Conservation (phyloP, 2,113 vertebrate species). For the Oryzias celebensis region DNA sequence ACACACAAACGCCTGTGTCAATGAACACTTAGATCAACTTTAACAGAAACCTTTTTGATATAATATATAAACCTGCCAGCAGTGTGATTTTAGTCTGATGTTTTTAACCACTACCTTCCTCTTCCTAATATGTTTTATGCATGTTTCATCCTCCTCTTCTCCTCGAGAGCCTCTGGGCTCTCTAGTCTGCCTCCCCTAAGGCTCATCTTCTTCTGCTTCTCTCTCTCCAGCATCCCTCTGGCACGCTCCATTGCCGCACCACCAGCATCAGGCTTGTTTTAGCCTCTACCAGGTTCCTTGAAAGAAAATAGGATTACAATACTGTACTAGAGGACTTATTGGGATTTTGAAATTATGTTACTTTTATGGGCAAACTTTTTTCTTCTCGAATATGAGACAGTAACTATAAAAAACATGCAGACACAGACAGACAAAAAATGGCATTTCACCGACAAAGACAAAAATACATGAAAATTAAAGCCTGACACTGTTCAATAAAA, state of each 20-base stretch:
- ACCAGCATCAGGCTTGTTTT: conserved; percentile 17
- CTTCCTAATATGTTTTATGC: conserved; percentile 9
- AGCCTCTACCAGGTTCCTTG: conserved; percentile 11
- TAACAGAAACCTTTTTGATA: neutral
- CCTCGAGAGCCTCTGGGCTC: conserved; percentile 40
- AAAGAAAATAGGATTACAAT: conserved; percentile 16
- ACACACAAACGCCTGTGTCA: conserved; percentile 10
- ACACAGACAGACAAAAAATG: too few species aligned
- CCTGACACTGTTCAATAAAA: too few species aligned
- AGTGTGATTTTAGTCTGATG: conserved; percentile 46
- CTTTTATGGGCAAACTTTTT: too few species aligned
- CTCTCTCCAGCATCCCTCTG: conserved; percentile 39
- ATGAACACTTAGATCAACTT: conserved; percentile 4
- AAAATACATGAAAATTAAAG: too few species aligned
- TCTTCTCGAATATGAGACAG: too few species aligned
- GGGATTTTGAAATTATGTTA: too few species aligned
- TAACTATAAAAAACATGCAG: too few species aligned
- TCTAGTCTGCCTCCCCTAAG: conserved; percentile 46
- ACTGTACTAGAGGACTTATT: neutral
- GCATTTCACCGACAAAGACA: too few species aligned
- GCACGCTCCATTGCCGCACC: conserved; percentile 20
- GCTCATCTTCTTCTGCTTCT: conserved; percentile 39
- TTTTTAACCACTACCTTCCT: conserved; percentile 38
- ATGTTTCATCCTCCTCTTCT: conserved; percentile 37
- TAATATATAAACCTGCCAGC: neutral